A percentile compares a stretch with the other conserved stretches of the same genome.
Evolutionary conservation across 2,888 invertebrate species (phyloP).

Genomic region (Pegoplata infirma): DNA sequence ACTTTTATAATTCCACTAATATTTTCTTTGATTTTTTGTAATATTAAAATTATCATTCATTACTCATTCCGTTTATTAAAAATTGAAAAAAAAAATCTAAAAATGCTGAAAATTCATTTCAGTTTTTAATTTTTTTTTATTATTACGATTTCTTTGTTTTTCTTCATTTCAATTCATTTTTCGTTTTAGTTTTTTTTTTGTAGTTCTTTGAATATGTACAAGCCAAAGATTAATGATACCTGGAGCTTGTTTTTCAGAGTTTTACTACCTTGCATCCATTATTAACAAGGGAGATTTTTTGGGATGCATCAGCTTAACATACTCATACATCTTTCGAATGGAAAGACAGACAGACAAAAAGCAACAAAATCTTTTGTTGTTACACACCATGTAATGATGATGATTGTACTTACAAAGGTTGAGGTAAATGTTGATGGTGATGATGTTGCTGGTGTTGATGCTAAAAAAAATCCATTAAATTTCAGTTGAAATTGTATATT

Average conservation of each 20-base stretch:
- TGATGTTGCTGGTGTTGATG: constrained; percentile 20
- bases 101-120: constrained; percentile 45
- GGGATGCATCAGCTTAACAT: constrained; percentile 32
- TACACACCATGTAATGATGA: constrained; percentile 49
- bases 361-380: constrained; percentile 44
- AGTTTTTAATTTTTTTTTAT: constrained; percentile 38
- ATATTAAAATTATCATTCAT: neutral
- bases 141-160: constrained; percentile 2
- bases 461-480: constrained; percentile 57
- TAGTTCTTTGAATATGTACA: constrained; percentile 20
- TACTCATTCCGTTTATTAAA: constrained; percentile 21
- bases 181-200: constrained; percentile 1
- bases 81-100: constrained; percentile 4
- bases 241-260: constrained; percentile 11
- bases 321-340: too few species aligned
- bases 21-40: neutral
- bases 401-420: constrained; percentile 42
- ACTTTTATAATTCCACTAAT: neutral
- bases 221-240: constrained; percentile 62
- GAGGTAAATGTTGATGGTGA: constrained; percentile 18
- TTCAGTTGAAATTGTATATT: constrained; percentile 57
- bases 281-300: constrained; percentile 5
- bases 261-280: constrained; percentile 14
- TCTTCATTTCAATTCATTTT: neutral
- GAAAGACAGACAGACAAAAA: too few species aligned